Base-by-base conservation (phyloP, 2,113 vertebrate species). In the Bos javanicus region DNA sequence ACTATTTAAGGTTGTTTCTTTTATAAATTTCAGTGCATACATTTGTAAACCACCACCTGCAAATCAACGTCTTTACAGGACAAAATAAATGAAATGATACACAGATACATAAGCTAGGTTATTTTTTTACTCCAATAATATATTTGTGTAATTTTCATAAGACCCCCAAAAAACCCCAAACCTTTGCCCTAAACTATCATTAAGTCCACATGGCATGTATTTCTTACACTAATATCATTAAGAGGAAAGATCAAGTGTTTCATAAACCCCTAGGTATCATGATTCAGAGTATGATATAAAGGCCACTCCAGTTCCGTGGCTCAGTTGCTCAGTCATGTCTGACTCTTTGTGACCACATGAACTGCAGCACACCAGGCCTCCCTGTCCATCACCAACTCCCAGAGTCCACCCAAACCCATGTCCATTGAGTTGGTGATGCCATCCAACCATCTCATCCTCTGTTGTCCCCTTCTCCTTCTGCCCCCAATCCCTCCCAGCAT, bases 241-340 rank as follows among this genome's bases (percentile, higher is more conserved):
- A 23, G 54, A 56, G 98, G 96, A 97, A 98, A 98, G 80, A 98
- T 96, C 30, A 98, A 98, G 96, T 97, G 28, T 30, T 91, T 98
- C 98, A 85, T 97, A 97, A 98, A 96, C 62, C 90, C 94, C 48
- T 46, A 97, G 92, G 78, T 19, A 83, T n/a, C 87, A 52, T 84
- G 94, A 98, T 97, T 98, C 98, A 98, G 98, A 98, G 67, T 96
- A 91, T 98, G 9, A 94, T 87, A 92, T 91, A 98, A 98, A 99
- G 95, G 97, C 98, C 98, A 97, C 81, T 91, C 12, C 59, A 30
- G 12, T 60, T 60, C 26, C 30, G 26, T 14, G 0, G 2, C 59
- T 60, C 59, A 14, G 26, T 60, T 12, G 1, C 59, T 60, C 59
- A 14, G 26, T 60, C 26, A 1, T 30, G 59, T 30, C 59, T 2